Conservation (phyloP, 2,888 invertebrate species). For the Lymantria monacha region DNA sequence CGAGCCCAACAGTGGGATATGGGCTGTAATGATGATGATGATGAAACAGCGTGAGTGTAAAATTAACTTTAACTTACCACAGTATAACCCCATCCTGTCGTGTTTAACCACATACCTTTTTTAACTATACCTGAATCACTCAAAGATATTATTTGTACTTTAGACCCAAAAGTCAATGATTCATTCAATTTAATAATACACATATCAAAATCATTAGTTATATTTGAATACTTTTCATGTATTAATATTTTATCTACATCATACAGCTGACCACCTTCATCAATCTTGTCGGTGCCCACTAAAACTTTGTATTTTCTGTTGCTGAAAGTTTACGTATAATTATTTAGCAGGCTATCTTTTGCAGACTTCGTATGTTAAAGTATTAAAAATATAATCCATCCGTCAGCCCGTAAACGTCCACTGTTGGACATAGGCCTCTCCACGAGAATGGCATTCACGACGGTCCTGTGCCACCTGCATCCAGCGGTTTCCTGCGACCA, state of each 20-base stretch:
- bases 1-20: too few species aligned
- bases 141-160: conserved; percentile 22
- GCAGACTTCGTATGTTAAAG: background rate
- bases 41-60: too few species aligned
- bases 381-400: background rate
- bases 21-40: too few species aligned
- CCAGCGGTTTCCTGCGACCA: too few species aligned
- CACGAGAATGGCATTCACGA: too few species aligned
- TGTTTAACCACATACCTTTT: conserved; percentile 19
- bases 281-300: conserved; percentile 34
- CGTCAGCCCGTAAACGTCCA: too few species aligned
- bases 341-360: background rate
- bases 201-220: conserved; percentile 33
- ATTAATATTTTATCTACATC: conserved; percentile 36
- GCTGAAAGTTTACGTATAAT: conserved; percentile 25
- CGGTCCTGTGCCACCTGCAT: too few species aligned
- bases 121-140: conserved; percentile 11
- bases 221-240: conserved; percentile 30
- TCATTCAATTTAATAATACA: conserved; percentile 27
- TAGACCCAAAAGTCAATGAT: conserved; percentile 27
- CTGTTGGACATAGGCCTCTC: too few species aligned
- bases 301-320: conserved; percentile 31
- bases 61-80: conserved; percentile 16
- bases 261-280: conserved; percentile 31
- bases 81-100: conserved; percentile 39